Base-by-base conservation (phyloP, 2,113 vertebrate species). In the Odontesthes bonariensis region DNA sequence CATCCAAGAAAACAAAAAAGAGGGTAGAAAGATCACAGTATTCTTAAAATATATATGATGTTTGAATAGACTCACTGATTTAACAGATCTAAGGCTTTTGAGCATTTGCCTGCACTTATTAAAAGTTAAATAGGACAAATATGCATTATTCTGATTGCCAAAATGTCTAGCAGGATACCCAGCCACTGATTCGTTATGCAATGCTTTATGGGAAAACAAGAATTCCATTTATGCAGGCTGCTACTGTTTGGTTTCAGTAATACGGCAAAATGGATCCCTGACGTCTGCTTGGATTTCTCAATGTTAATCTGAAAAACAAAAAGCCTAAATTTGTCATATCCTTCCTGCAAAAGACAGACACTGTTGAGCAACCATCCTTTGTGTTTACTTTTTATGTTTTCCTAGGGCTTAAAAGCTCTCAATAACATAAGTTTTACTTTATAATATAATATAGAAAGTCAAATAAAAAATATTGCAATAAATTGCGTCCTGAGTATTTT, bases 91-190 rank as follows among this genome's bases (percentile, higher is more conserved):
- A 62, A 63, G 20, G 8, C 16, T 46, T n/a, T 17, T 9, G 40
- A 54, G 38, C 8, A 51, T 9, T n/a, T 16, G 35, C 31, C 23
- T 56, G 32, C 11, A 23, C 56, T 62, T 44, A 8, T 14, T 40
- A 61, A 76, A 75, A 53, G 51, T 67, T 51, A 57, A 82, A 60
- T 16, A 42, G 64, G 53, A 68, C 12, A 8, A 33, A 54, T 55
- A 64, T 75, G 22, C 55, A 61, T 71, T 69, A 74, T 66, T 83
- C 55, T 10, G 12, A 51, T 66, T 55, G 62, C 66, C 63, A 56
- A 46, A 56, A 69, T 57, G 49, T 20, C 61, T 54, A 14, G 27
- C 54, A 40, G 46, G 51, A 57, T 53, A 52, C n/a, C 35, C 8
- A 58, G 35, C 6, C 32, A 40, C 60, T 51, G 77, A 79, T 74